A percentile compares a stretch with the other conserved stretches of the same genome.
Conservation (phyloP, 2,888 invertebrate genomes). For the Epicampocera succincta region DNA sequence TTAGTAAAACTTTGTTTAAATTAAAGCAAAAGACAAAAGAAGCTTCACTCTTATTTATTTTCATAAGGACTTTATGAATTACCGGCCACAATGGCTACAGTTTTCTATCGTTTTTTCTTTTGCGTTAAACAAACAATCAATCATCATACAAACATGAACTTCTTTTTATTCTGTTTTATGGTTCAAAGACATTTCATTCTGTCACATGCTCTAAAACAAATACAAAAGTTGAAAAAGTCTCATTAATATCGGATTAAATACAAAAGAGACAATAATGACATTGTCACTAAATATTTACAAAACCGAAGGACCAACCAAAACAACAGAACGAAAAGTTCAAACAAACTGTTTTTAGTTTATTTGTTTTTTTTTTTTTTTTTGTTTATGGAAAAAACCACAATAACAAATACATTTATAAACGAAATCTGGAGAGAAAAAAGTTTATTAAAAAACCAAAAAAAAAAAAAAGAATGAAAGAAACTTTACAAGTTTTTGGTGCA, state of each 20-base stretch:
- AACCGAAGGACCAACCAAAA: slow-evolving; percentile 61
- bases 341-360: slow-evolving; percentile 19
- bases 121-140: slow-evolving; percentile 29
- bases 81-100: slow-evolving; percentile 33
- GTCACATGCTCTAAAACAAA: slow-evolving; percentile 39
- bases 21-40: slow-evolving; percentile 69
- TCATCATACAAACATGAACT: slow-evolving; percentile 35
- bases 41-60: background rate
- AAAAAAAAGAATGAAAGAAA: slow-evolving; percentile 50
- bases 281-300: slow-evolving; percentile 68
- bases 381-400: slow-evolving; percentile 36
- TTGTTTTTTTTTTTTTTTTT: too few species aligned
- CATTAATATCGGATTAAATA: slow-evolving; percentile 74
- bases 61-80: slow-evolving; percentile 25
- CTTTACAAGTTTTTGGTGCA: slow-evolving; percentile 49
- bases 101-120: background rate
- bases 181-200: slow-evolving; percentile 16
- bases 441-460: slow-evolving; percentile 1
- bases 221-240: slow-evolving; percentile 68
- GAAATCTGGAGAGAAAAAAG: slow-evolving; percentile 12
- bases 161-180: slow-evolving; percentile 1
- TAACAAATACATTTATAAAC: slow-evolving; percentile 29
- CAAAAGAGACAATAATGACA: slow-evolving; percentile 67
- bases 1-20: background rate
- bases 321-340: slow-evolving; percentile 12